Conservation (phyloP, 2,797 vertebrate species). For the Mormyrops attenuatus region DNA sequence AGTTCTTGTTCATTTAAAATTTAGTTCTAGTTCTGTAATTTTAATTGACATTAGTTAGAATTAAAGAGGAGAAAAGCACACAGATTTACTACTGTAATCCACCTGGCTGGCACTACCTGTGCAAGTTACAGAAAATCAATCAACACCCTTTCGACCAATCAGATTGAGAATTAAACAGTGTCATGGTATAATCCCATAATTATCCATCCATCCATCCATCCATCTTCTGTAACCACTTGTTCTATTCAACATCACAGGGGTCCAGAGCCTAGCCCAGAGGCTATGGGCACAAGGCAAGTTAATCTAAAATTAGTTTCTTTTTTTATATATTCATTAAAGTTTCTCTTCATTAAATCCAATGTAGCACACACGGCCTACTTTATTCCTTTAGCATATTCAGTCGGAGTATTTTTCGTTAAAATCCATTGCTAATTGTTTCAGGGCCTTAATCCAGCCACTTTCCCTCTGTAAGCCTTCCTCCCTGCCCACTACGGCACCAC, state of each 20-base stretch:
- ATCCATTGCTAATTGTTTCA: background rate
- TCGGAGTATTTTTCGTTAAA: background rate
- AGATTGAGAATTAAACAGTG: background rate
- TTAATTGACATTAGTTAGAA: background rate
- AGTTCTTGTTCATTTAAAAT: background rate
- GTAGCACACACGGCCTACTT: background rate
- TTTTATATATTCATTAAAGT: background rate
- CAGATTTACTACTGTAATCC: background rate
- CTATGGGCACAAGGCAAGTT: background rate
- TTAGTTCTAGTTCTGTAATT: background rate
- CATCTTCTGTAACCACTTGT: background rate
- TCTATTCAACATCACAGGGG: background rate
- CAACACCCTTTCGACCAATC: background rate
- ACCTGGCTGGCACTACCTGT: background rate
- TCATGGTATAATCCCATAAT: background rate
- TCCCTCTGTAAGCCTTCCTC: background rate
- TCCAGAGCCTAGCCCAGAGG: background rate
- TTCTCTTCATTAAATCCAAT: background rate
- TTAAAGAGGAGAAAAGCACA: background rate
- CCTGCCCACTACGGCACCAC: background rate
- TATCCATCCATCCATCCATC: background rate
- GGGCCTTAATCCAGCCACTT: background rate
- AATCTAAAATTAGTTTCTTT: background rate
- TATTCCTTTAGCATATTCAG: background rate
- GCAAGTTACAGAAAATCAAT: background rate